Evolutionary conservation across 2,797 vertebrate species (phyloP), one percentile per base, ranked within the genome.

Genomic region (Falco biarmicus): DNA sequence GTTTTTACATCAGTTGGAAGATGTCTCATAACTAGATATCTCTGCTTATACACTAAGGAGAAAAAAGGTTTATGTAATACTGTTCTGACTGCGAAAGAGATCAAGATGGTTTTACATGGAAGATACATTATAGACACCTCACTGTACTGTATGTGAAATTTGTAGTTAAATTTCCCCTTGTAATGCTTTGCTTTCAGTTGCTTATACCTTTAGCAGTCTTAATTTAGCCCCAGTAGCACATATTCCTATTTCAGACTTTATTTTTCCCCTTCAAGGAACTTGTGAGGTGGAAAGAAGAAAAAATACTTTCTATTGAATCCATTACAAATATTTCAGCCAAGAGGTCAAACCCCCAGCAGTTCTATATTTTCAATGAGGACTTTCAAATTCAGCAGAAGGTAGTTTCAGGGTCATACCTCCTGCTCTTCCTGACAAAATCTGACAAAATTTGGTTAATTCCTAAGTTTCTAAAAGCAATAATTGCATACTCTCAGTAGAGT

Each of bases 101-200:
- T 74, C 34, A 73, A 75, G 66, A 53, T 60, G 15, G 3, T 71
- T 95, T 78, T 82, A 34, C 32, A 13, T 51, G 21, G 54, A 59
- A 84, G 48, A 82, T 41, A 15, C 5, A 51, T 51, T 39, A 68
- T 10, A 75, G 41, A 86, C 25, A 34, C 11, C 15, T 94, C 32
- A 41, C 39, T 65, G 21, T 63, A 66, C 18, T 17, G 31, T 45
- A 31, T 45, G 43, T 53, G 31, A 86, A 91, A 79, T 66, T 41
- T 48, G 29, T 24, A 37, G 45, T 66, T 79, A 48, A 64, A 8
- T 66, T 84, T 71, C 37, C 20, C 29, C 9, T 68, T 92, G 47
- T 51, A 63, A 86, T 66, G 22, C 34, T 64, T 93, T 88, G 22
- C 45, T 94, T 92, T 93, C 76, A 76, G 54, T 86, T 90, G 34